Evolutionary conservation across 2,113 vertebrate genomes (phyloP), one percentile per base, ranked within the genome.

Genomic region (Protomyctophum bolini): DNA sequence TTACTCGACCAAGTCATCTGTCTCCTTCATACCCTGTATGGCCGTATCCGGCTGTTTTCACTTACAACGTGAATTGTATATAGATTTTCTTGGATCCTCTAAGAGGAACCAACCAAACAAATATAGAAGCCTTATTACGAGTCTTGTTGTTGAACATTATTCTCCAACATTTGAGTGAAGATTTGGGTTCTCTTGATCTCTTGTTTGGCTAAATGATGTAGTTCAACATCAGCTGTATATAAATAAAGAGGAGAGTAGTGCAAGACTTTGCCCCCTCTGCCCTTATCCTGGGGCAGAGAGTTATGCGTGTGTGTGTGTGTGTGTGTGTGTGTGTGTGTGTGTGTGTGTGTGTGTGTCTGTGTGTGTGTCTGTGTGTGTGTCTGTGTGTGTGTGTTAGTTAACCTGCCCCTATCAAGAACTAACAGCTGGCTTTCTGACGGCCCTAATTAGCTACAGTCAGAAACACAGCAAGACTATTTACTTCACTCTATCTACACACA

Each of bases 401-500:
- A 59, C 15, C 41, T 70, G 75, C 62, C 66, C 74, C 62, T 55
- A 49, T 48, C n/a, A 12, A 68, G 58, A 0, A 1, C 59, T 54
- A 76, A 77, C 75, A 82, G 58, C 60, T 78, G 75, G 59, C 60
- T 58, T 45, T 46, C 7, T 61, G 63, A 55, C 1, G 6, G 60
- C 54, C 47, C 47, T 75, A 69, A 76, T 73, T 54, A 76, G 59
- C 66, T 61, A n/a, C n/a, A 46, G 21, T 54, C 48, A 62, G 56
- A 69, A 63, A 68, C 48, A 9, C 8, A 63, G 48, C 46, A 70
- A 63, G 9, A 7, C 33, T 48, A 63, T 76, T 61, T 71, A 66
- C 63, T 75, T 45, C 60, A 49, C 4, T 55, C 14, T 50, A 10
- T 51, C 12, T 29, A 67, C 57, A 55, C 46, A 72, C 7, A 62